A percentile compares a stretch with the other conserved stretches of the same genome.
Evolutionary conservation across 2,113 vertebrate genomes (phyloP).

Genomic region (Herpetotheres cachinnans): DNA sequence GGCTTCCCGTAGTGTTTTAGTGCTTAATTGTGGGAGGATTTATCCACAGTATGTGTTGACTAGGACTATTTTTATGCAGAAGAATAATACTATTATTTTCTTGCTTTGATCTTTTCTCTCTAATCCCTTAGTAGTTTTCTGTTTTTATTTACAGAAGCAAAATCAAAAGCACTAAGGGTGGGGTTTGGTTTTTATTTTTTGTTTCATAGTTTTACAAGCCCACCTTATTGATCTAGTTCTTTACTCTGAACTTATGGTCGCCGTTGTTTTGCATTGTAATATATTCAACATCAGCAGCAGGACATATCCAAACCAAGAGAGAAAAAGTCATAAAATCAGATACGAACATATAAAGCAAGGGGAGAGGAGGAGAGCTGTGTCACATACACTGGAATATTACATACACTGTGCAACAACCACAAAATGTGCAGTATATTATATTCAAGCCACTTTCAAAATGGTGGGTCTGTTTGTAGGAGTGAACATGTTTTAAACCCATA

Average conservation of each 20-base stretch:
- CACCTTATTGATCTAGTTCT: neutral
- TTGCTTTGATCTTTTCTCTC: neutral
- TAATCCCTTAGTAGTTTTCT: neutral
- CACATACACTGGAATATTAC: neutral
- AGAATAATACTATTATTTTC: neutral
- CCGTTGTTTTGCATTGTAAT: neutral
- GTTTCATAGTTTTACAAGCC: neutral
- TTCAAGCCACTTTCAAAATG: neutral
- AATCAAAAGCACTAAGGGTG: neutral
- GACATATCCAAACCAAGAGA: neutral
- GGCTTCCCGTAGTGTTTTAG: neutral
- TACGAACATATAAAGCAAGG: neutral
- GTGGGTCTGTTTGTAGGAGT: neutral
- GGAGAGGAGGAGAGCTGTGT: neutral
- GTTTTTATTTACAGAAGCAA: neutral
- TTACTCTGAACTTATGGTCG: neutral
- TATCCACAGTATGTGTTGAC: neutral
- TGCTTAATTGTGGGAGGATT: slow-evolving; percentile 20
- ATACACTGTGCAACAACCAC: neutral
- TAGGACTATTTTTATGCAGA: neutral
- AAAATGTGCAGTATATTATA: neutral
- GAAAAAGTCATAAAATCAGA: neutral
- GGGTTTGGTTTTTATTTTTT: neutral
- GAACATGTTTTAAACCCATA: neutral
- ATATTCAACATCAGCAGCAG: neutral